A percentile compares a stretch with the other conserved stretches of the same genome.
Evolutionary conservation across 2,113 vertebrate species (phyloP).

Genomic region (Serinus canaria): DNA sequence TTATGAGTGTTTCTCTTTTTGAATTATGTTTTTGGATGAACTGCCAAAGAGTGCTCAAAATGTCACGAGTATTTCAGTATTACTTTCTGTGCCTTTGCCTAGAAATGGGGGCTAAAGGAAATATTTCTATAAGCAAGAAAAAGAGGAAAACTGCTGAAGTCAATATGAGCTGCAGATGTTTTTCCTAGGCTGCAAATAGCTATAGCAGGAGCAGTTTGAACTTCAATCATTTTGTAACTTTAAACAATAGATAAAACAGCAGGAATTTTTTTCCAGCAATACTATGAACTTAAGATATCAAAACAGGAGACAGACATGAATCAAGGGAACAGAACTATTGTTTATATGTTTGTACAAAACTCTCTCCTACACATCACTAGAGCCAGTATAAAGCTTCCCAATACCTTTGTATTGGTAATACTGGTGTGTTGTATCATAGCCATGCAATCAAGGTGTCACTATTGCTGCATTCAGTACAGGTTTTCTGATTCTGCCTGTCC

Average conservation of each 20-base stretch:
- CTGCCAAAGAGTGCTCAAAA: not conserved
- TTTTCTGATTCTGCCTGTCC: not conserved
- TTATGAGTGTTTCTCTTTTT: not conserved
- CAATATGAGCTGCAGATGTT: not conserved
- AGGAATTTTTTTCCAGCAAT: not conserved
- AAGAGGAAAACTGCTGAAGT: not conserved
- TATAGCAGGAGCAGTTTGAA: conserved; percentile 2
- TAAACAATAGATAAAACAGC: not conserved
- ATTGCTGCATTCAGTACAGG: not conserved
- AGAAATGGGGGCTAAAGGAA: not conserved
- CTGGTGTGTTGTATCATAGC: not conserved
- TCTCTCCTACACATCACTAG: not conserved
- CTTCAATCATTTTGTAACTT: conserved; percentile 19
- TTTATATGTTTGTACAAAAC: not conserved
- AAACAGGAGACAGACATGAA: not conserved
- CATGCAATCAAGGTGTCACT: rapidly evolving
- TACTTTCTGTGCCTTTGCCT: not conserved
- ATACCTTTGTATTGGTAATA: not conserved
- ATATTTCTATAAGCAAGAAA: not conserved
- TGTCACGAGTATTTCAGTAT: not conserved
- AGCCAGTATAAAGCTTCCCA: not conserved
- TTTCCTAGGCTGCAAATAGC: not conserved
- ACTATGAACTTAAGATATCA: not conserved
- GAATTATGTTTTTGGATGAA: not conserved
- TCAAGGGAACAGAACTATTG: not conserved